phyloP scores from a whole-genome alignment of 2,113 vertebrate species.

The Opisthocomus hoazin region DNA sequence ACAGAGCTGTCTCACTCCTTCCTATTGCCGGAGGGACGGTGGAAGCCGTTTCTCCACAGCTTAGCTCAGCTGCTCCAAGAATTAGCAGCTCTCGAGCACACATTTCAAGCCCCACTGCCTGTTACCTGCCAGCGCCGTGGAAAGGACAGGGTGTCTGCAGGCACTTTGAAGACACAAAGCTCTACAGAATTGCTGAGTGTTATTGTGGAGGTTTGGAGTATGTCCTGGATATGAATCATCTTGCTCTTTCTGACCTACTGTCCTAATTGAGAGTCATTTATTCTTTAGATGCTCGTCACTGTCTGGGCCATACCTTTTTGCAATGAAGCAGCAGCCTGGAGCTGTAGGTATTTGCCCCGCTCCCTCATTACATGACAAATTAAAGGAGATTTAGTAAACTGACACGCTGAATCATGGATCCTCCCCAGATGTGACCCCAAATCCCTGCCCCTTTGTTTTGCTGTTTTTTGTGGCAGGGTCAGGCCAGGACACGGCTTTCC shows the following conservation, averaged over 20 bases:
- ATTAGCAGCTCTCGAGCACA: neutral
- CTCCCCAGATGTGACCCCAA: slow-evolving; percentile 14
- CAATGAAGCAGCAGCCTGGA: slow-evolving; percentile 1
- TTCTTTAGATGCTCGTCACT: neutral
- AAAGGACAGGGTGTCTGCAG: neutral
- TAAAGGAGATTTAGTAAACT: neutral
- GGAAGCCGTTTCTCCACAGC: neutral
- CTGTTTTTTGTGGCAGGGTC: neutral
- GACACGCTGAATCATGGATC: slow-evolving; percentile 24
- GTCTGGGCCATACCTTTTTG: neutral
- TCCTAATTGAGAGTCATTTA: slow-evolving; percentile 53
- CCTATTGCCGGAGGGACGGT: neutral
- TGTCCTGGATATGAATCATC: slow-evolving; percentile 45
- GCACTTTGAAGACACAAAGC: neutral
- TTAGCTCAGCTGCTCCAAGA: neutral
- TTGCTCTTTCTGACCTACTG: slow-evolving; percentile 61
- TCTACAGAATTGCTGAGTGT: neutral
- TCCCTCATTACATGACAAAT: neutral
- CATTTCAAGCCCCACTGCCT: neutral
- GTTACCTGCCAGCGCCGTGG: neutral
- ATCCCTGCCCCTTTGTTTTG: neutral
- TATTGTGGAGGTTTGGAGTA: neutral
- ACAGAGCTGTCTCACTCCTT: neutral
- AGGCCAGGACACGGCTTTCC: slow-evolving; percentile 1
- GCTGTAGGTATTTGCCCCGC: neutral